Evolutionary conservation across 2,888 invertebrate genomes (phyloP).

Genomic region (Plebejus anna): DNA sequence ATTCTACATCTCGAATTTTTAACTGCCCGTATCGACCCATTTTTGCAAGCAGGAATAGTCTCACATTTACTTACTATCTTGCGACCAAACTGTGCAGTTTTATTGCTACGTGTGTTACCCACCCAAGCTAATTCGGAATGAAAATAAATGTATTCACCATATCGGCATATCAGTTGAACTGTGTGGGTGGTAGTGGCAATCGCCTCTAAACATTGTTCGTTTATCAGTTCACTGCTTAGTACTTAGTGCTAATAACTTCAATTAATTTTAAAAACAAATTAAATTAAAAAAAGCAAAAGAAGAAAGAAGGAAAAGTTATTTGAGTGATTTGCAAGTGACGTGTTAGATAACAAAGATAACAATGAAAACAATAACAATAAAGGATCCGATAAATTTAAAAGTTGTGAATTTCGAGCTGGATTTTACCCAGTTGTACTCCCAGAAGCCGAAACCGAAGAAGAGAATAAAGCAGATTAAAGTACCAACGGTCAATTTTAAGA

Average conservation of each 20-base stretch:
- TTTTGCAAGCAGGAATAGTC: too few species aligned
- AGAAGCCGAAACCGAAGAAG: conserved; percentile 45
- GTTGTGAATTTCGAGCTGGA: conserved; percentile 68
- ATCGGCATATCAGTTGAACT: conserved; percentile 64
- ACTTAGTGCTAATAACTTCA: conserved; percentile 18
- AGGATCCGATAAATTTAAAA: conserved; percentile 67
- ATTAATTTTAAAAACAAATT: conserved; percentile 13
- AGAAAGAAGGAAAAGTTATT: neutral
- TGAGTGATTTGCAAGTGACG: neutral
- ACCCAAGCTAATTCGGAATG: neutral
- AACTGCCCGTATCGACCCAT: too few species aligned
- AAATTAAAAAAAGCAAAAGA: neutral
- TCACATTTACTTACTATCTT: neutral
- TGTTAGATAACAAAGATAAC: conserved; percentile 28
- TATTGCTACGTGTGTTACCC: neutral
- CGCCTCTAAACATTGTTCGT: neutral
- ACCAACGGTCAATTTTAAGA: conserved; percentile 49
- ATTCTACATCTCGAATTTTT: too few species aligned
- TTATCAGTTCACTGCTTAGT: conserved; percentile 26
- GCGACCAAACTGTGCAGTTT: neutral
- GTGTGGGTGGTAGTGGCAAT: conserved; percentile 32
- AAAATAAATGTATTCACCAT: conserved; percentile 64
- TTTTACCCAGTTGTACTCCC: conserved; percentile 51
- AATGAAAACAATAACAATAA: conserved; percentile 66
- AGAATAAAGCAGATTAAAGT: conserved; percentile 55